phyloP scores from a whole-genome alignment of 2,113 vertebrate genomes.

The Mixornis gularis region DNA sequence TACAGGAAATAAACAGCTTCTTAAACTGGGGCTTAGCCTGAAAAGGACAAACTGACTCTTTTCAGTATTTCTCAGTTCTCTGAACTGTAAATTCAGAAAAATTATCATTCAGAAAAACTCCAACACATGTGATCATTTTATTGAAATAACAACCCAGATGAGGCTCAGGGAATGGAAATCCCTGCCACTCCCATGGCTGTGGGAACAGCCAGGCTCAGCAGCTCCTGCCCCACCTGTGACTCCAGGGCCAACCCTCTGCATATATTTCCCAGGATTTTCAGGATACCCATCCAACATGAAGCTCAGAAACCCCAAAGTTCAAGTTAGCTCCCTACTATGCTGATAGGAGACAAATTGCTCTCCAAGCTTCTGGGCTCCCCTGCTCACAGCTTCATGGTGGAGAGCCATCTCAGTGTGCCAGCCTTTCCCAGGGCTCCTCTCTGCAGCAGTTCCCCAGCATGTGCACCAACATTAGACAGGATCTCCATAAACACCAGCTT shows the following conservation, averaged over 20 bases:
- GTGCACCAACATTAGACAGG: fast-evolving
- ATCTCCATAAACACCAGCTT: not conserved
- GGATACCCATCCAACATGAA: not conserved
- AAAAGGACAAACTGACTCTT: not conserved
- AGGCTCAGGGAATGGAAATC: not conserved
- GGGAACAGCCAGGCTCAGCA: not conserved
- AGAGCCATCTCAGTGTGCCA: not conserved
- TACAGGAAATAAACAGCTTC: slow-evolving; percentile 8
- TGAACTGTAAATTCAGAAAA: not conserved
- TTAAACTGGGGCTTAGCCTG: not conserved
- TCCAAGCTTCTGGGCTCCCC: not conserved
- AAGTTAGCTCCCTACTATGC: not conserved
- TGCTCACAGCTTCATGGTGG: not conserved
- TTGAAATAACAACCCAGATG: not conserved
- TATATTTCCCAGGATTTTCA: not conserved
- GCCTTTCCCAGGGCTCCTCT: not conserved
- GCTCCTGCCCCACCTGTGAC: not conserved
- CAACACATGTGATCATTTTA: not conserved
- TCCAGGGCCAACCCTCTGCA: not conserved
- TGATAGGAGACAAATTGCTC: not conserved
- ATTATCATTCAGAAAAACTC: not conserved
- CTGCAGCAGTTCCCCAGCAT: not conserved
- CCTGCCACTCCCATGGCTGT: not conserved
- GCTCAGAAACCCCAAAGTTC: not conserved
- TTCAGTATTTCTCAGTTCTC: not conserved